phyloP scores from a whole-genome alignment of 2,113 vertebrate genomes.

The Panthera uncia region DNA sequence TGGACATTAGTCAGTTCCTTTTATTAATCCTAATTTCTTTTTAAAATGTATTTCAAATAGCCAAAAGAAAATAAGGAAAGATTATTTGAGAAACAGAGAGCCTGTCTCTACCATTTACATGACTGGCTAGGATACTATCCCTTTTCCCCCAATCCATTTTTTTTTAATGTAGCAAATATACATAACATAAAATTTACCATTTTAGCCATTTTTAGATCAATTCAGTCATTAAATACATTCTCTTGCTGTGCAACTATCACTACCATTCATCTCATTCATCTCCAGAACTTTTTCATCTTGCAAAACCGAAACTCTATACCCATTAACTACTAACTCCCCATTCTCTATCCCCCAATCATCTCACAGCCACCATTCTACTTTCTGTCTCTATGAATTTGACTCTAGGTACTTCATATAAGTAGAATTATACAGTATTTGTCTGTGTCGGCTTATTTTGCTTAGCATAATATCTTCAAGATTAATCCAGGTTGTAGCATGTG shows the following conservation, averaged over 20 bases:
- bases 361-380: background rate
- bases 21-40: slow-evolving; percentile 20
- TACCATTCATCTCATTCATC: background rate
- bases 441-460: background rate
- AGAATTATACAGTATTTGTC: background rate
- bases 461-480: background rate
- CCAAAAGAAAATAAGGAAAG: background rate
- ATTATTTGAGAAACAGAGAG: background rate
- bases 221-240: background rate
- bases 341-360: accelerated
- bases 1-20: background rate
- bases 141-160: background rate
- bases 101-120: background rate
- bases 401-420: background rate
- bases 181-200: background rate
- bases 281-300: background rate
- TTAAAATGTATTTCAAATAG: background rate
- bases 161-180: background rate
- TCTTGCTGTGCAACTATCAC: background rate
- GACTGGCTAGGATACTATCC: background rate
- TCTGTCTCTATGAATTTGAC: background rate
- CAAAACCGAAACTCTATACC: background rate
- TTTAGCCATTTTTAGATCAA: background rate
- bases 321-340: background rate
- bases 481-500: background rate